Base-by-base conservation (phyloP, 2,113 vertebrate genomes). In the Zosterops japonicus region DNA sequence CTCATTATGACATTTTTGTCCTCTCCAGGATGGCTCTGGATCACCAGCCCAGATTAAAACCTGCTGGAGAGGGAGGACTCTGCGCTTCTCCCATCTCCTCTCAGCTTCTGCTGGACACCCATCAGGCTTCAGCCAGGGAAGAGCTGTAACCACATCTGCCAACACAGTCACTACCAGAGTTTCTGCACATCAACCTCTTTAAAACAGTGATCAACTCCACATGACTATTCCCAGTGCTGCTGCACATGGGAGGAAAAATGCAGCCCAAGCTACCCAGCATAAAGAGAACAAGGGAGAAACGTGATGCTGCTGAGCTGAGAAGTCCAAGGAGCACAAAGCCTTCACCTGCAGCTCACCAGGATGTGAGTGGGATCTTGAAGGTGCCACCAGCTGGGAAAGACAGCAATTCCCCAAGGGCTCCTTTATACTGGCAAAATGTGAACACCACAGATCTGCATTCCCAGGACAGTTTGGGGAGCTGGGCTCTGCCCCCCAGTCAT, bases 81-180 rank as follows among this genome's bases (percentile, higher is more conserved):
- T 0, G 0, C 0, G 0, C 42, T 56, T 77, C 1, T 1, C 35
- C 49, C 31, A 4, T 6, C 41, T 47, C 72, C 52, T 31, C 50
- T n/a, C 24, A 0, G 9, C 35, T 22, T 14, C 5, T 3, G 63
- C 17, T 33, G 31, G 36, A 90, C 78, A 74, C 27, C 8, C 35
- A 3, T 0, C 59, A 9, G 68, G 41, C 42, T 46, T 50, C 68
- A 25, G 14, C 31, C 56, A 16, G 69, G 46, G 60, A 67, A 31
- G n/a, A 55, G 74, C 65, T 39, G 47, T 5, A 35, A 60, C 49
- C 82, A 17, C 0, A 0, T 31, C 81, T 64, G 81, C 77, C 52
- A 57, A 20, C 35, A 6, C 41, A 23, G 21, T 6, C 70, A 31
- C 82, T 9, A 29, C 36, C 2, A 5, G 60, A 46, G 28, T 12